Percentiles rank a stretch among this genome's conserved stretches.
These are phyloP conservation scores for Spodoptera litura DNA, from an alignment of 1,140 invertebrate genomes.

Conservation along the genomic window DNA sequence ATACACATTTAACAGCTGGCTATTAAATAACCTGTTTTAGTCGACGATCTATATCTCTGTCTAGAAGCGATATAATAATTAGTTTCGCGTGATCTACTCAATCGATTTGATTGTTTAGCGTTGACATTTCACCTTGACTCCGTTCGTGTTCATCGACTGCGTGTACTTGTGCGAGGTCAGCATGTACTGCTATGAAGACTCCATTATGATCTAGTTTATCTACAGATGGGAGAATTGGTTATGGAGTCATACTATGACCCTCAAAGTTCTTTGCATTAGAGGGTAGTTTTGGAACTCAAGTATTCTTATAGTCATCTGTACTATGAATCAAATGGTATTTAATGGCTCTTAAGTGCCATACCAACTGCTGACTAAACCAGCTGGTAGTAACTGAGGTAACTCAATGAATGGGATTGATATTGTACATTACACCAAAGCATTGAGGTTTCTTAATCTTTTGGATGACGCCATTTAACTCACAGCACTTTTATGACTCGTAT, in stretches of 20 bases:
- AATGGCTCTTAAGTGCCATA: too few relatives aligned
- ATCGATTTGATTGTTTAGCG: conserved; percentile 47
- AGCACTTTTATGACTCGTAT: too few relatives aligned
- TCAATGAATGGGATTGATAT: too few relatives aligned
- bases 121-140: conserved; percentile 68
- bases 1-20: too few relatives aligned
- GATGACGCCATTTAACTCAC: too few relatives aligned
- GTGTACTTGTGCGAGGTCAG: conserved; percentile 14
- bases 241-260: neutral
- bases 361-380: too few relatives aligned
- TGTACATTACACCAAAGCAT: too few relatives aligned
- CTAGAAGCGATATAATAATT: conserved; percentile 42
- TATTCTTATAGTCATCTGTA: neutral
- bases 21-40: neutral
- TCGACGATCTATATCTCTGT: conserved; percentile 23
- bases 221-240: neutral
- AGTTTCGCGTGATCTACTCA: conserved; percentile 47
- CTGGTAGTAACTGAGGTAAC: too few relatives aligned
- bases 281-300: neutral
- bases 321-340: too few relatives aligned
- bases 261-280: too few relatives aligned
- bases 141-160: conserved; percentile 32
- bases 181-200: neutral
- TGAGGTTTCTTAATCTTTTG: too few relatives aligned
- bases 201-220: neutral